These are phyloP conservation scores for Halocaridina rubra DNA, from an alignment of 2,888 invertebrate species.

Conservation along the genomic window DNA sequence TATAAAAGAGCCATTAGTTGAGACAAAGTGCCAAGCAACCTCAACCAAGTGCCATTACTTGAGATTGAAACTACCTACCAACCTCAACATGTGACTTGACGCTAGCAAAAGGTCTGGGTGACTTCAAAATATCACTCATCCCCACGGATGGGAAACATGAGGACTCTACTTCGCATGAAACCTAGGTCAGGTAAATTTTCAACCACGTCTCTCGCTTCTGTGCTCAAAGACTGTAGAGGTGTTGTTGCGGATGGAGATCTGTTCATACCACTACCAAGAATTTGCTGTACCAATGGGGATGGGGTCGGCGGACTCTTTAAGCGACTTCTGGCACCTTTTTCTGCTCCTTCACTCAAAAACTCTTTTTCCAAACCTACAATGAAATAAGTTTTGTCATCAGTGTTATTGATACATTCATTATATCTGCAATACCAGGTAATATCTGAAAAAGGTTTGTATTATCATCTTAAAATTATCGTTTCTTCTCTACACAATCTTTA, in stretches of 20 bases:
- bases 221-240: slow-evolving; percentile 29
- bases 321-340: neutral
- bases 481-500: too few species aligned
- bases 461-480: too few species aligned
- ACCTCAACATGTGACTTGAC: too few species aligned
- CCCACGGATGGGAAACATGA: slow-evolving; percentile 59
- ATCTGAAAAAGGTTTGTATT: too few species aligned
- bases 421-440: too few species aligned
- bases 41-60: too few species aligned
- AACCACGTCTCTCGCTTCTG: slow-evolving; percentile 43
- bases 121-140: slow-evolving; percentile 11
- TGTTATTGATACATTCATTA: too few species aligned
- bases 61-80: too few species aligned
- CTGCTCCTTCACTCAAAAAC: slow-evolving; percentile 41
- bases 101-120: too few species aligned
- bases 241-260: slow-evolving; percentile 23
- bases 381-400: too few species aligned
- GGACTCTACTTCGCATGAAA: slow-evolving; percentile 57
- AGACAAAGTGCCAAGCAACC: too few species aligned
- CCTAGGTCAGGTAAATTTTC: slow-evolving; percentile 50
- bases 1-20: too few species aligned
- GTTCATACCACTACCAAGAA: slow-evolving; percentile 29
- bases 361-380: slow-evolving; percentile 40
- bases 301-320: slow-evolving; percentile 37
- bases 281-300: slow-evolving; percentile 51